These are phyloP conservation scores for Tragelaphus strepsiceros DNA, from an alignment of 2,113 vertebrate species.

Conservation along the genomic window DNA sequence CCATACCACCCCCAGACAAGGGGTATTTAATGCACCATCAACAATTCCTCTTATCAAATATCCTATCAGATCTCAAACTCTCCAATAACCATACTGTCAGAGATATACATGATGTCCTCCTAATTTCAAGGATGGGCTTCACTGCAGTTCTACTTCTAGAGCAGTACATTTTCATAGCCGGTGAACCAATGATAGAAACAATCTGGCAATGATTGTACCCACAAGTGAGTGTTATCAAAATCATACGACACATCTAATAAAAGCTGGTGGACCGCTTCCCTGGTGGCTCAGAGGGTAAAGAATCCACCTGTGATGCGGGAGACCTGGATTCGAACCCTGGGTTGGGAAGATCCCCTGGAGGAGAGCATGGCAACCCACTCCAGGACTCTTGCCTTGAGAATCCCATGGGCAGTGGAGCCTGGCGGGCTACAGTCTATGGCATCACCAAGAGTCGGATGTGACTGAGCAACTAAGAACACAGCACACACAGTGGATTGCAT, in stretches of 20 bases:
- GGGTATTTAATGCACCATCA: neutral
- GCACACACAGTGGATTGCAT: neutral
- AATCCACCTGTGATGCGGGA: rapidly evolving
- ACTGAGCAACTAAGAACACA: neutral
- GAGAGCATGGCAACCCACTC: neutral
- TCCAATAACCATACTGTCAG: neutral
- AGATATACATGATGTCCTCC: neutral
- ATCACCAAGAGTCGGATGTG: neutral
- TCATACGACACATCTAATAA: neutral
- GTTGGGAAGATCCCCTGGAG: neutral
- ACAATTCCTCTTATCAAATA: neutral
- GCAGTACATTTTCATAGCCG: neutral
- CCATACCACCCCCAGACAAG: neutral
- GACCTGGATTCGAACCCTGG: neutral
- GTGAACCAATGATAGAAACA: neutral
- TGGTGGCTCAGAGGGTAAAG: neutral
- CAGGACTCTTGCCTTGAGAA: neutral
- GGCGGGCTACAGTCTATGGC: neutral
- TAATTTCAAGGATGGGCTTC: neutral
- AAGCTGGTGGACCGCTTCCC: neutral
- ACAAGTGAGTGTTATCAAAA: neutral
- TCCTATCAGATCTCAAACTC: neutral
- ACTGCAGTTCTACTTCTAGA: neutral
- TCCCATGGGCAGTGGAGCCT: neutral
- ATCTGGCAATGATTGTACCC: neutral